Evolutionary conservation across 2,888 invertebrate genomes (phyloP), one percentile per base, ranked within the genome.

Genomic region (Phoronis australis): DNA sequence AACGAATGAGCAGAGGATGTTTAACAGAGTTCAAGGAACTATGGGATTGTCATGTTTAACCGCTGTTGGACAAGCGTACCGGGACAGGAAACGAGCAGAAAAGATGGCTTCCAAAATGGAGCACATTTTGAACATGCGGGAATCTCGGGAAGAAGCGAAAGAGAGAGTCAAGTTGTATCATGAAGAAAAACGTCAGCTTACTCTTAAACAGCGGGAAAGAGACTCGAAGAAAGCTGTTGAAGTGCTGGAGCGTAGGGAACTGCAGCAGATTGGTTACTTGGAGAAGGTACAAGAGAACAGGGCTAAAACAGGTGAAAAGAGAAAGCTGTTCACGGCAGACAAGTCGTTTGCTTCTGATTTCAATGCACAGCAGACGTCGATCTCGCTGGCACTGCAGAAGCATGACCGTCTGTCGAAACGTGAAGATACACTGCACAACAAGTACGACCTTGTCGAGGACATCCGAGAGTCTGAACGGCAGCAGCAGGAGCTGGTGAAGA

Each of bases 11-110:
- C 9, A 15, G 31, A 9, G 15, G 9, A 15, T 9, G 9, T 31
- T 31, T 15, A 50, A 61, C n/a, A 54, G 64, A 20, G 61, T 67
- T 4, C 71, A 73, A 31, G 68, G 67, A 24, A 69, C 69, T 3
- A 71, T 73, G 69, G 67, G 68, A 2, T 54, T 72, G 51, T 70
- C 72, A 3, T 69, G 72, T 54, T 56, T 75, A 47, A 56, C 64
- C 49, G 74, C 75, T 23, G 71, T 75, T 2, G 71, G 75, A 46
- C 67, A 70, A 51, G 75, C 75, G 0, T 75, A 75, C 52, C 60
- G 61, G 46, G 73, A 73, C 35, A 49, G 75, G 24, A 66, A 69
- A 47, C 66, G 65, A 45, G 68, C 69, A 4, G 73, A 74, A 49
- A 58, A 56, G 41, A 55, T 60, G 23, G 67, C 66, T 4, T 59